phyloP scores from a whole-genome alignment of 2,888 invertebrate genomes.

The Byasa hedistus region DNA sequence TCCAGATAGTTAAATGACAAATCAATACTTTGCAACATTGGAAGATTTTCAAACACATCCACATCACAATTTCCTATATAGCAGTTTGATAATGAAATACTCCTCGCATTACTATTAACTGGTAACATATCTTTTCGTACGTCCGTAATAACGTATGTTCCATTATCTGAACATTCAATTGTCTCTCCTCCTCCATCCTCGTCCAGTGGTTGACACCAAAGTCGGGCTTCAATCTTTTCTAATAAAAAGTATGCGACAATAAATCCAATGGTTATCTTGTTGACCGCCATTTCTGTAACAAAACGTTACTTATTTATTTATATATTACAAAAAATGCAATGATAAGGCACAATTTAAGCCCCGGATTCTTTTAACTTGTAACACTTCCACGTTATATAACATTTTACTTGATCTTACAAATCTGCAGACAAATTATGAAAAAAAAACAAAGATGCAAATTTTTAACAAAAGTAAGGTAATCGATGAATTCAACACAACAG shows the following conservation, averaged over 20 bases:
- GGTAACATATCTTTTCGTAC: constrained; percentile 42
- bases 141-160: background rate
- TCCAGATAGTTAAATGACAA: constrained; percentile 51
- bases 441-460: no score
- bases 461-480: no score
- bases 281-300: background rate
- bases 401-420: no score
- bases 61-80: constrained; percentile 43
- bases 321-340: background rate
- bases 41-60: constrained; percentile 49
- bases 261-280: background rate
- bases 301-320: background rate
- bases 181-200: background rate
- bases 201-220: background rate
- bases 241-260: background rate
- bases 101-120: constrained; percentile 41
- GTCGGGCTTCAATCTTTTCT: background rate
- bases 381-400: no score
- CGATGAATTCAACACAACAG: no score
- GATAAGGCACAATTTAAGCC: background rate
- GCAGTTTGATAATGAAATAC: constrained; percentile 42
- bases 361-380: no score
- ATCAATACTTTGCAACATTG: constrained; percentile 47
- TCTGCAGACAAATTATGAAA: no score
- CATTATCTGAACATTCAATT: background rate